Conservation (phyloP, 2,888 invertebrate species). For the Muscina levida region DNA sequence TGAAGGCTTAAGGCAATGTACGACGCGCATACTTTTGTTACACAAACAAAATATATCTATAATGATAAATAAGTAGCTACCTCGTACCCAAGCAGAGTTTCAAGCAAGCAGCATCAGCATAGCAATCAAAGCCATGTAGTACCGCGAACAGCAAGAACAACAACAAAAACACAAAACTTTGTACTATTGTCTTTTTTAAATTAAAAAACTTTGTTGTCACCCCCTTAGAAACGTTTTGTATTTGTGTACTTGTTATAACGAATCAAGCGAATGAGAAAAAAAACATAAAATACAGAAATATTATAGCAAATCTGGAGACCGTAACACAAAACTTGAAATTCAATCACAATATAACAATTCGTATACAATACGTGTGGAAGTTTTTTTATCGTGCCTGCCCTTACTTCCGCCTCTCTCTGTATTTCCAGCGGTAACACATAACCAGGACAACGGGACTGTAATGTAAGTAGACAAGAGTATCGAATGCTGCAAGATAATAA, state of each 20-base stretch:
- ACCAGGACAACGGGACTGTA: background rate
- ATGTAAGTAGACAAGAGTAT: background rate
- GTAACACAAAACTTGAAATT: slow-evolving; percentile 54
- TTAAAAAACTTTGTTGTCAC: slow-evolving; percentile 59
- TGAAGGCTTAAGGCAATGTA: no score
- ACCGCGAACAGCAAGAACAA: background rate
- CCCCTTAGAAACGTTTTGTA: background rate
- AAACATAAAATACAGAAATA: slow-evolving; percentile 59
- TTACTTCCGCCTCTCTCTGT: no score
- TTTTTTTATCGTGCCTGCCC: background rate
- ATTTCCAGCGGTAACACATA: background rate
- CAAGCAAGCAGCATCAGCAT: no score
- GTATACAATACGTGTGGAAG: slow-evolving; percentile 61
- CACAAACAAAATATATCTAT: no score
- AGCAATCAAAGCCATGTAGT: background rate
- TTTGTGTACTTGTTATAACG: background rate
- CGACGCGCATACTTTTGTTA: no score
- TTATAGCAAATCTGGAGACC: slow-evolving; percentile 51
- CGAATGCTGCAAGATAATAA: slow-evolving; percentile 22
- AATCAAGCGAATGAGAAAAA: background rate
- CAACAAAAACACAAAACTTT: slow-evolving; percentile 6
- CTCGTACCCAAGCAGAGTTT: no score
- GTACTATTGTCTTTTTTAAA: slow-evolving; percentile 44
- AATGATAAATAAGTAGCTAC: no score
- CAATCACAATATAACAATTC: slow-evolving; percentile 61